Conservation (phyloP, 2,797 vertebrate genomes). For the Dipus sagitta region DNA sequence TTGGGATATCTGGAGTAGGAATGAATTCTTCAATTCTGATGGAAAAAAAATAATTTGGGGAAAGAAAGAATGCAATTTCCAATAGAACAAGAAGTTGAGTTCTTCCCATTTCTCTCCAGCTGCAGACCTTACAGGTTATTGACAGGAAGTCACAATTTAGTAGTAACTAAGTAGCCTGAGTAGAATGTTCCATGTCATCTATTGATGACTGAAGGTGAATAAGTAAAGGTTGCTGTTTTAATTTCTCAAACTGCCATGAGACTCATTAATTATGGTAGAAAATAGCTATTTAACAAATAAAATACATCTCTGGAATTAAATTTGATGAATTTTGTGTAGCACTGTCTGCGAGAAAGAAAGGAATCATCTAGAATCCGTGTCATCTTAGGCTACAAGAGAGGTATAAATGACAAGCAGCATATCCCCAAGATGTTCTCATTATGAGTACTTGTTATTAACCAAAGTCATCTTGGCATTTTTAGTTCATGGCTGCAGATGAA, state of each 20-base stretch:
- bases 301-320: not conserved
- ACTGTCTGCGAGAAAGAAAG: not conserved
- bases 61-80: not conserved
- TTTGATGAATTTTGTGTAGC: not conserved
- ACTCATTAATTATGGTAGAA: not conserved
- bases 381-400: not conserved
- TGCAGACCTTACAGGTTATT: not conserved
- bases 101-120: not conserved
- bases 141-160: not conserved
- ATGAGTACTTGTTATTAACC: not conserved
- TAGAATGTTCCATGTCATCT: not conserved
- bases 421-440: not conserved
- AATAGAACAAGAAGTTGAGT: not conserved
- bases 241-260: not conserved
- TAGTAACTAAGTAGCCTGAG: not conserved
- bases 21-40: not conserved
- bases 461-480: not conserved
- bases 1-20: not conserved
- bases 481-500: not conserved
- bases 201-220: not conserved
- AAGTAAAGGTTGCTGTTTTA: not conserved
- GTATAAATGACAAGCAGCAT: not conserved
- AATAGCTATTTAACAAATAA: not conserved
- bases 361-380: not conserved
- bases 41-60: slow-evolving; percentile 9